Evolutionary conservation across 1,140 invertebrate species (phyloP), one percentile per base, ranked within the genome.

Genomic region (Chionoecetes opilio): DNA sequence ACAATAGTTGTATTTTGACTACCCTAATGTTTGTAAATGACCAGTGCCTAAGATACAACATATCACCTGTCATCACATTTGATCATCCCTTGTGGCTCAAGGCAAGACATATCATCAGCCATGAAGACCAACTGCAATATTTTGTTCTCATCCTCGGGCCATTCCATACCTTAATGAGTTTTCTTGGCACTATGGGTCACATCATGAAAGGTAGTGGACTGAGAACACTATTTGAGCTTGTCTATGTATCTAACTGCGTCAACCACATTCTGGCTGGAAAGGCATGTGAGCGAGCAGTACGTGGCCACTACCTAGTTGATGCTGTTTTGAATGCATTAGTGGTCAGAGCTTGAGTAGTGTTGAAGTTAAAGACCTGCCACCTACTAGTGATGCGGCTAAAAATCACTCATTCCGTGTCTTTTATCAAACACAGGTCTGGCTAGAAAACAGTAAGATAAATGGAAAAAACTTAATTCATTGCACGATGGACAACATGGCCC

Each of bases 121-220:
- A 91, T 41, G 89, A 41, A 91, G n/a, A 11, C 34, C 2, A 38
- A 91, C 89, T 91, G 89, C 34, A 46, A 41, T 8, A 91, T n/a
- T n/a, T n/a, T 91, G 38, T 91, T 91, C 89, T 91, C 38, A 91
- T 91, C 26, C 89, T 91, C 32, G 89, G 89, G n/a, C n/a, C n/a
- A n/a, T n/a, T n/a, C n/a, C n/a, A n/a, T n/a, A 91, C 89, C 34
- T 38, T 91, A 46, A 91, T 91, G 89, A 41, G 21, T n/a, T 91
- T 91, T 37, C 89, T 91, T 5, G 89, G 89, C 34, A 91, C 31
- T 46, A 53, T 91, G 34, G 89, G 89, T 46, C 89, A 41, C 38
- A 91, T 91, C 6, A 91, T 91, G 89, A 91, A 91, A 21, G n/a
- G 5, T 32, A 91, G 38, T 53, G 41, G 89, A 46, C 89, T 91